Base-by-base conservation (phyloP, 2,797 vertebrate genomes). In the Spinus pinus region DNA sequence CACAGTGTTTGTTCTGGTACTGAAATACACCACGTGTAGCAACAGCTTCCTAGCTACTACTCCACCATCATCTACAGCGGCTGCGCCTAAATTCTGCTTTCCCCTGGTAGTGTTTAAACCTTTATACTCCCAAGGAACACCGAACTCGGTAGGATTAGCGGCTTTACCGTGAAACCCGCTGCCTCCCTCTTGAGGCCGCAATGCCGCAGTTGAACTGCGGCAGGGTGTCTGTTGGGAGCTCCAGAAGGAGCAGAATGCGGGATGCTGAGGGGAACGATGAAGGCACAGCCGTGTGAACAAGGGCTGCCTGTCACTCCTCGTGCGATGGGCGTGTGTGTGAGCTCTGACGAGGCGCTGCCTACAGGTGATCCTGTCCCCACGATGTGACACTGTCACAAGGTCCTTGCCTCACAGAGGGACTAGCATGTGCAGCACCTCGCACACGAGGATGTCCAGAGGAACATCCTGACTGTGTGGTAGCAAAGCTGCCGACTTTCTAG, bases 81-180 rank as follows among this genome's bases (percentile, higher is more conserved):
- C n/a, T 6, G 41, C 15, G 62, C 62, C 69, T 35, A 18, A 72
- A 61, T 70, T 58, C 78, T 41, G 71, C 58, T 54, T n/a, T 39
- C n/a, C 19, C 17, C 10, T 4, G 24, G 31, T 7, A 9, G 30
- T 11, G 23, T 14, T 42, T 2, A 30, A 44, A n/a, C 35, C 12
- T 73, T 66, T 23, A 2, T 70, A 85, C 90, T 56, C 69, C 56
- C 41, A 3, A 22, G 47, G 30, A 75, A 77, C 19, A 12, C 17
- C 20, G 19, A 25, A 15, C 2, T 33, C 5, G 2, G 4, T 0
- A 3, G 58, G 18, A 51, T 18, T 0, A 6, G 41, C 22, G 14
- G 42, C 33, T 58, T 20, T 0, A 3, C 28, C 12, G 9, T 2
- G 31, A 7, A 67, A 51, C 20, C 21, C 28, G 8, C 46, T 64